Evolutionary conservation across 2,797 vertebrate species (phyloP), one percentile per base, ranked within the genome.

Genomic region (Cichlasoma orientale): DNA sequence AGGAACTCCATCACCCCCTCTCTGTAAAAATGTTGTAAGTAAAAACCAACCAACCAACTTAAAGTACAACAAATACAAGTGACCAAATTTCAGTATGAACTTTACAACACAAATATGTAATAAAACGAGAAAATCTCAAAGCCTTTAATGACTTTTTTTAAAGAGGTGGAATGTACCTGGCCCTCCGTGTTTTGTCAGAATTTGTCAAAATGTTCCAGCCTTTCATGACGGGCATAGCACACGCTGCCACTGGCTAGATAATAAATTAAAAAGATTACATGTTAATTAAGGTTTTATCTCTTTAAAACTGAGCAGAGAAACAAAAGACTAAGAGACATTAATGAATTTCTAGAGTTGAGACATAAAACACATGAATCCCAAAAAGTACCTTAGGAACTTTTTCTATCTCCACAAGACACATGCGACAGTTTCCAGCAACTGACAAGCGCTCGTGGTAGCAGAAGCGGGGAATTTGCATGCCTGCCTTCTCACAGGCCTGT

Each of bases 1-100:
- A 99, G 94, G 86, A 99, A 99, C 90, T 99, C 97, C 98, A 99
- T 99, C 69, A 99, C 98, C 79, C 98, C 98, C 94, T 99, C 98
- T 93, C 98, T 99, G 93, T 79, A 18, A 11, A n/a, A 54, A 10
- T 13, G 33, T 7, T 3, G 23, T 10, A 27, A 66, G n/a, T 66
- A 66, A 47, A 66, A 18, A 14, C n/a, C 25, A 13, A 63, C 1
- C 33, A n/a, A 68, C 10, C 12, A 68, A 29, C 4, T 13, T 50
- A 50, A 68, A 50, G 25, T 29, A 68, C 44, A 50, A 68, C 5
- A 50, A 29, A 50, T 50, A n/a, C 50, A 50, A n/a, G 44, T 13
- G 25, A 52, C 44, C 10, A 52, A n/a, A 68, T 50, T 52, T 68
- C 18, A 50, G 23, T 1, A 6, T 68, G 12, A 29, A 50, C 25